phyloP scores from a whole-genome alignment of 2,113 vertebrate species.

The Percina caprodes region DNA sequence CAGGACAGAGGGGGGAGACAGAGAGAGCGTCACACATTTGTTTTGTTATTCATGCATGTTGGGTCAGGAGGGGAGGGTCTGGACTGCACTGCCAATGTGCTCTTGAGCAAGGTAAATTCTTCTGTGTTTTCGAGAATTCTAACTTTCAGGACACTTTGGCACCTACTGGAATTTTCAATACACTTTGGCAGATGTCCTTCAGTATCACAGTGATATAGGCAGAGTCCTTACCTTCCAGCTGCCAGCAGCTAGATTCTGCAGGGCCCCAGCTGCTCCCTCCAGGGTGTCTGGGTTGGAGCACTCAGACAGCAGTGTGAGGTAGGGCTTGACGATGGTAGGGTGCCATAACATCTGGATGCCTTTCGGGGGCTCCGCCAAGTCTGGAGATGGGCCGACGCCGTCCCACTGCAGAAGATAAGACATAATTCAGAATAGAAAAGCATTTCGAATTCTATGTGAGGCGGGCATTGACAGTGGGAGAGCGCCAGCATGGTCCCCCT shows the following conservation, averaged over 20 bases:
- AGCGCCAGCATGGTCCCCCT: conserved; percentile 31
- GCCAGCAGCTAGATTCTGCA: conserved; percentile 97
- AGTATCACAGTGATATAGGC: conserved; percentile 27
- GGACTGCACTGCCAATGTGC: too few relatives aligned
- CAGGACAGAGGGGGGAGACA: neutral
- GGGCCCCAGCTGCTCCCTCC: conserved; percentile 95
- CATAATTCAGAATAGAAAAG: conserved; percentile 37
- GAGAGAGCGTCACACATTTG: neutral
- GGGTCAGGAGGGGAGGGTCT: too few relatives aligned
- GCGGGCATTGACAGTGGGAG: conserved; percentile 35
- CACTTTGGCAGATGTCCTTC: conserved; percentile 40
- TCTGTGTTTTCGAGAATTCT: neutral
- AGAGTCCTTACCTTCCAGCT: conserved; percentile 94
- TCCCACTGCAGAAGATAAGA: conserved; percentile 90
- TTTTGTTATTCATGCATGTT: neutral
- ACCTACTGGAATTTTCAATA: conserved; percentile 11
- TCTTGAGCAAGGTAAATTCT: neutral
- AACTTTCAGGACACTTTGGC: conserved; percentile 13
- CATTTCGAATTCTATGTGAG: conserved; percentile 43
- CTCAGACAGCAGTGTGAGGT: conserved; percentile 98
- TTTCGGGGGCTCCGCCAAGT: conserved; percentile 95
- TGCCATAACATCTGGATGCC: conserved; percentile 99
- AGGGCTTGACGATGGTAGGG: conserved; percentile 98
- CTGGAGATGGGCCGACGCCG: conserved; percentile 95
- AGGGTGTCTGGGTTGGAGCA: conserved; percentile 98